Base-by-base conservation (phyloP, 2,797 vertebrate genomes). In the Bovichtus diacanthus region DNA sequence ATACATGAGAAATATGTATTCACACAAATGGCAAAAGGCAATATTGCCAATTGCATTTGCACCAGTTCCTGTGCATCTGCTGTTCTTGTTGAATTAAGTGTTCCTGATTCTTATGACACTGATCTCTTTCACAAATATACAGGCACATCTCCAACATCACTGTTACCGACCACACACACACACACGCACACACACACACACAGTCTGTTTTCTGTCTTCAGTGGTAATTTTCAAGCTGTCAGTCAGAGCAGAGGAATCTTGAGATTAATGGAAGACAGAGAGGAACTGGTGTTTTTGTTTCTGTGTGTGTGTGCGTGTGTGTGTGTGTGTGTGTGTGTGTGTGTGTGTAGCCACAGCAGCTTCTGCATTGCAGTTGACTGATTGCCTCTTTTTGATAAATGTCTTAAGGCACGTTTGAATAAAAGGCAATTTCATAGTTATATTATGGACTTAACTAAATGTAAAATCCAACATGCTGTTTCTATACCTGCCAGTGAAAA, bases 221-320 rank as follows among this genome's bases (percentile, higher is more conserved):
- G 66, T 21, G 41, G 78, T 77, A 31, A 71, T 74, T 84, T 81
- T 53, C 18, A 59, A 47, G 68, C 60, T 64, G 78, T 59, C 79
- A 82, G 31, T 85, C 25, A 64, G 43, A 67, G 65, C 10, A 44
- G 25, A 65, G 38, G 34, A 59, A 36, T 23, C 43, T 41, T 49
- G 16, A 68, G 50, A 76, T 54, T 53, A 60, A 81, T 71, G 61
- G 49, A n/a, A 68, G 34, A 43, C 6, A 18, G 46, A 38, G 54
- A 47, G n/a, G 62, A 29, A 46, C 41, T 9, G 41, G 18, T 6
- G 13, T 41, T 43, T 7, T 16, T 9, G 25, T 16, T 51, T 29
- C 51, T 31, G 51, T 53, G 51, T 29, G 25, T 53, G 51, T 54
- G 53, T 54, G 29, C 54, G 51, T 36, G 54, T 29, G 51, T 19